phyloP scores from a whole-genome alignment of 2,888 invertebrate genomes.

The Ephialtes manifestator region DNA sequence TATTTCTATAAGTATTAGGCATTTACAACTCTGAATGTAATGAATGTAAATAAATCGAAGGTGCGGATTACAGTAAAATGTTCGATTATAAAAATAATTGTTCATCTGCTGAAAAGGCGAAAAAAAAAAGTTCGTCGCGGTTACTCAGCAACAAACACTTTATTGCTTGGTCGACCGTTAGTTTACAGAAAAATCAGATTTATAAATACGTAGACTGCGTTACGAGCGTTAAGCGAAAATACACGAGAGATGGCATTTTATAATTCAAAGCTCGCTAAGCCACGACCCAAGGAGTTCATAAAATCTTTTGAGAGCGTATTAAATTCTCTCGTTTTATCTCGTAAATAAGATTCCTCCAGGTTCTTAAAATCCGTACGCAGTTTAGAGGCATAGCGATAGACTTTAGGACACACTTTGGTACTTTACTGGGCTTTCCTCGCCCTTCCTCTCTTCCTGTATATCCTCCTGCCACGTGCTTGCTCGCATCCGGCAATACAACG shows the following conservation, averaged over 20 bases:
- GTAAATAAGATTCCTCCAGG: slow-evolving; percentile 33
- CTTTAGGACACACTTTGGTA: slow-evolving; percentile 20
- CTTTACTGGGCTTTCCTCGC: neutral
- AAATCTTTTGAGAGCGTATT: slow-evolving; percentile 34
- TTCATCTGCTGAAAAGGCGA: neutral
- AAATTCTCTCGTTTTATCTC: slow-evolving; percentile 41
- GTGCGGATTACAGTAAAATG: neutral
- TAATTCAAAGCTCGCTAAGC: slow-evolving; percentile 15
- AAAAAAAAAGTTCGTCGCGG: neutral
- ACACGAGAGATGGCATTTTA: slow-evolving; percentile 3
- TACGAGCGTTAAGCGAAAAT: slow-evolving; percentile 7
- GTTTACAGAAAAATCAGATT: slow-evolving; percentile 6
- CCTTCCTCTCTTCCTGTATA: neutral
- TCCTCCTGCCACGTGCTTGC: slow-evolving; percentile 1
- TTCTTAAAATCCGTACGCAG: slow-evolving; percentile 17
- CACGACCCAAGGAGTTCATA: slow-evolving; percentile 25
- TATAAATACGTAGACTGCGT: slow-evolving; percentile 13
- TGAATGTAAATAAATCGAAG: no score
- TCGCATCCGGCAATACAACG: slow-evolving; percentile 15
- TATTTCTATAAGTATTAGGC: no score
- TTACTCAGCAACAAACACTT: neutral
- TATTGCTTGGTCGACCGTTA: neutral
- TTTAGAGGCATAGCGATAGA: slow-evolving; percentile 36
- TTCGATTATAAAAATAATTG: neutral
- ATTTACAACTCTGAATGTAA: no score